Percentiles rank a stretch among this genome's conserved stretches.
These are phyloP conservation scores for Agrotis puta DNA, from an alignment of 2,888 invertebrate species.

Conservation along the genomic window DNA sequence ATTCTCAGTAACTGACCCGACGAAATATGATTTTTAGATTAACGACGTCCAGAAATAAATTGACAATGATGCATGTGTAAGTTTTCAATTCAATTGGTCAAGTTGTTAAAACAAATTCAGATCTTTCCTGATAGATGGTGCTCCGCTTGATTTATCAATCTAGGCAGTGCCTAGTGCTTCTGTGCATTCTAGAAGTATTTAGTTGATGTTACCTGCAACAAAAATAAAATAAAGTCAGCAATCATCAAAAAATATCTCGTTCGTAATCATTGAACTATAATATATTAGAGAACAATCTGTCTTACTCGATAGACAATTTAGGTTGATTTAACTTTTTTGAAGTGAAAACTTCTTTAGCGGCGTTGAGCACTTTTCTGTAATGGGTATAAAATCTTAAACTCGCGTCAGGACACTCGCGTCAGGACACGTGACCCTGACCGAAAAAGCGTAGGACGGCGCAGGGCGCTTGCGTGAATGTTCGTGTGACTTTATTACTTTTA, in stretches of 20 bases:
- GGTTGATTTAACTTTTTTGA: neutral
- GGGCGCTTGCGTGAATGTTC: too few species aligned
- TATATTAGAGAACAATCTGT: too few species aligned
- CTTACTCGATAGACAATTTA: neutral
- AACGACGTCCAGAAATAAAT: constrained; percentile 47
- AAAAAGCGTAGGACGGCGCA: too few species aligned
- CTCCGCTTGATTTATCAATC: neutral
- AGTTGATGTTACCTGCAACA: constrained; percentile 47
- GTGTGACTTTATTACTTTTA: too few species aligned
- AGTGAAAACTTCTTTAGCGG: too few species aligned
- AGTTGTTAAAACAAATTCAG: neutral
- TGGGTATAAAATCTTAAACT: too few species aligned
- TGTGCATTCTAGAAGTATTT: neutral
- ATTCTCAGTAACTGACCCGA: constrained; percentile 48
- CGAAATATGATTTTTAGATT: constrained; percentile 56
- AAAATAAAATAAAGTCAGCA: constrained; percentile 6
- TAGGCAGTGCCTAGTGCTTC: too few species aligned
- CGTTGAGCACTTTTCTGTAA: too few species aligned
- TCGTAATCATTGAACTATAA: too few species aligned
- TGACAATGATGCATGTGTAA: constrained; percentile 41
- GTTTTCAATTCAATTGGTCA: constrained; percentile 10
- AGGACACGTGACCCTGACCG: too few species aligned
- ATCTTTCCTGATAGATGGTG: constrained; percentile 3
- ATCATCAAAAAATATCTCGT: neutral
- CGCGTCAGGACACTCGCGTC: too few species aligned